Evolutionary conservation across 2,888 invertebrate genomes (phyloP).

Genomic region (Synanthedon formicaeformis): DNA sequence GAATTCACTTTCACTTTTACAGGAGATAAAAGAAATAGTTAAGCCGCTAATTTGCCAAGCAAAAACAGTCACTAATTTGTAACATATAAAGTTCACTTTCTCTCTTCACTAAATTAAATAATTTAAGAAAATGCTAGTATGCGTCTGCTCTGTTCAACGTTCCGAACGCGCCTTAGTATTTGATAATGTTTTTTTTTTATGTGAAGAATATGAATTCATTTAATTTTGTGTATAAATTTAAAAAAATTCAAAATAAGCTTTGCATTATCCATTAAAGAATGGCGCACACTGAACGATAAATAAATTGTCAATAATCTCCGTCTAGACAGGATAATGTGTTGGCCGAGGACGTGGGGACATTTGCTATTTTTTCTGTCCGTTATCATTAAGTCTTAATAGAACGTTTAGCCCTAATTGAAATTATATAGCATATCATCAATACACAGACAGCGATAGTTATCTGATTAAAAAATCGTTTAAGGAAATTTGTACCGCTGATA

Average conservation of each 20-base stretch:
- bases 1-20: too few relatives aligned
- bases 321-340: conserved; percentile 35
- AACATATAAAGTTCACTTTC: too few relatives aligned
- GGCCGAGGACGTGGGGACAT: conserved; percentile 5
- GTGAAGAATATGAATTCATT: not conserved
- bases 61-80: too few relatives aligned
- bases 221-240: not conserved
- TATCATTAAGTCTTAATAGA: not conserved
- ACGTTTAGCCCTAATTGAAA: not conserved
- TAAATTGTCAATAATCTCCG: conserved; percentile 24
- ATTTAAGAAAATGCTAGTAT: too few relatives aligned
- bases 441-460: too few relatives aligned
- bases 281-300: conserved; percentile 15
- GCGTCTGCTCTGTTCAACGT: too few relatives aligned
- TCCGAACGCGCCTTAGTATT: too few relatives aligned
- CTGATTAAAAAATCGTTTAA: too few relatives aligned
- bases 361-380: not conserved
- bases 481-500: too few relatives aligned
- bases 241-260: not conserved
- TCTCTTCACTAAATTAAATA: too few relatives aligned
- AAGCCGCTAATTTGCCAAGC: too few relatives aligned
- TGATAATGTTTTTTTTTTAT: not conserved
- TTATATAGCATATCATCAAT: not conserved
- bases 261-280: conserved; percentile 9
- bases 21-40: too few relatives aligned